Evolutionary conservation across 2,797 vertebrate species (phyloP), one percentile per base, ranked within the genome.

Genomic region (Chiloscyllium punctatum): DNA sequence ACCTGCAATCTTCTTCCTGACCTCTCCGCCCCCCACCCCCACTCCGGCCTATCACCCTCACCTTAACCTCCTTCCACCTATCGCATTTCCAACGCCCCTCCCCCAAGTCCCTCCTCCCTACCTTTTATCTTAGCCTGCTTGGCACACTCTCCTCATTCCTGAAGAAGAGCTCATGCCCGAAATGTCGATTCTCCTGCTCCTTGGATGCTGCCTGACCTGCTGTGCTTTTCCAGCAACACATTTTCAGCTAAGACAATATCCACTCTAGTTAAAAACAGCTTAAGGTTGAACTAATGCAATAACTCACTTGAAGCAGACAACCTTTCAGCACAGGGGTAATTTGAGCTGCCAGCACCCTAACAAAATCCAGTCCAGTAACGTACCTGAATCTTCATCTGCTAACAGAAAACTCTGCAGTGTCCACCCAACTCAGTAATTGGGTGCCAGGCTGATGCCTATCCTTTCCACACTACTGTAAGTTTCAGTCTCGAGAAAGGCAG

Each of bases 321-420:
- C 27, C 23, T 27, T 74, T 95, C 18, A 84, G 51, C 66, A 42
- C 13, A 71, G 9, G 72, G 86, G 33, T 57, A 33, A 87, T 95
- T 77, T 69, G 72, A 79, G 42, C 92, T 95, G 72, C 86, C 96
- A 95, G 69, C 69, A 74, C 68, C 25, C n/a, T 51, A 33, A 95
- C 71, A 84, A 57, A 84, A 96, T 96, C 96, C 97, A 96, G 6
- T 82, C 96, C 96, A 96, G 95, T 72, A 96, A 98, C 98, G 97
- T 98, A 98, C 98, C 98, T 98, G 97, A 96, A 97, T 97, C 96
- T 98, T 98, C 98, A 98, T 98, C 97, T 97, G 98, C 96, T 97
- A 97, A 96, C 97, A 96, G 96, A 96, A 97, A 97, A 97, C 82
- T 97, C 96, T 96, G 96, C 96, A 95, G 96, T 96, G 97, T 96